Conservation (phyloP, 2,113 vertebrate genomes). For the Hydrochoerus hydrochaeris region DNA sequence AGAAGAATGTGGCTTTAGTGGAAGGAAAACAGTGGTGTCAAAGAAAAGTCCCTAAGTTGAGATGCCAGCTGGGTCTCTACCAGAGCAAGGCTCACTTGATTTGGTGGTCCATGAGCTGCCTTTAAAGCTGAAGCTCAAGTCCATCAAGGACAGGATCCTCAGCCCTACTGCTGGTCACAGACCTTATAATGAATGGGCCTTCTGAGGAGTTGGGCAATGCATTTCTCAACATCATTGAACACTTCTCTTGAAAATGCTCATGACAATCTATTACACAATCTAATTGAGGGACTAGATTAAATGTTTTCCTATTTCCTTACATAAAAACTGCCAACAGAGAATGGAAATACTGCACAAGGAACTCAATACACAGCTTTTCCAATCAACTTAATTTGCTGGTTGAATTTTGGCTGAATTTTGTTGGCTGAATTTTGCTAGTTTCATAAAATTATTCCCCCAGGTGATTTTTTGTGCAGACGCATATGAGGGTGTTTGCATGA, state of each 20-base stretch:
- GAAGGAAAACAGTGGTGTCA: neutral
- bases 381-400: neutral
- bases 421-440: neutral
- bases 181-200: conserved; percentile 65
- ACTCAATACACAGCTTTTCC: neutral
- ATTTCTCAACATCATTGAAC: conserved; percentile 60
- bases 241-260: conserved; percentile 63
- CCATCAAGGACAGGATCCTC: neutral
- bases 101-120: neutral
- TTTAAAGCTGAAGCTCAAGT: neutral
- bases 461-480: neutral
- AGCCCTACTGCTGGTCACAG: conserved; percentile 7
- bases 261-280: conserved; percentile 66
- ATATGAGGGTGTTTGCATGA: neutral
- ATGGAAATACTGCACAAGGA: neutral
- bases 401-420: neutral
- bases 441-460: neutral
- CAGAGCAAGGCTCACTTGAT: neutral
- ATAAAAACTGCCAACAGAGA: conserved; percentile 56
- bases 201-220: conserved; percentile 62
- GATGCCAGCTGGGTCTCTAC: neutral
- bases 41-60: neutral
- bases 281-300: conserved; percentile 76
- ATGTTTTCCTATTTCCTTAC: conserved; percentile 72
- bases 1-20: neutral